phyloP scores from a whole-genome alignment of 2,113 vertebrate genomes.

The Epinephelus cyanopodus region DNA sequence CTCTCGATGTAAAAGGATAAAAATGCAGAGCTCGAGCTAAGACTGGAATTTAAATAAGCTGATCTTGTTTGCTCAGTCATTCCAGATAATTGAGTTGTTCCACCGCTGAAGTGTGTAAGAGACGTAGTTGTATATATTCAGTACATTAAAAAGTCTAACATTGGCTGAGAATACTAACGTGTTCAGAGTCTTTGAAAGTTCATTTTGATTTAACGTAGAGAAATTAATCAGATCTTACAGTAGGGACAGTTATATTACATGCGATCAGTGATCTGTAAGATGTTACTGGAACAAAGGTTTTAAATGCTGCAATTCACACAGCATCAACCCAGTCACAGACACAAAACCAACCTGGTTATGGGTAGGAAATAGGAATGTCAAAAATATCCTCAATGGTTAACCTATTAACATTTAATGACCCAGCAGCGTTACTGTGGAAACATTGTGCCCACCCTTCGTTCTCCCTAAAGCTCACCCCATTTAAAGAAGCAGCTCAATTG shows the following conservation, averaged over 20 bases:
- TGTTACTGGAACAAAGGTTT: too few relatives aligned
- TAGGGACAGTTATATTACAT: not conserved
- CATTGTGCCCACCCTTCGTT: too few relatives aligned
- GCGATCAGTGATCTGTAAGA: not conserved
- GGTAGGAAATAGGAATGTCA: too few relatives aligned
- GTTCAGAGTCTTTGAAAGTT: not conserved
- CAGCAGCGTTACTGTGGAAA: too few relatives aligned
- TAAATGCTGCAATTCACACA: too few relatives aligned
- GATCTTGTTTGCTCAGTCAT: conserved; percentile 29
- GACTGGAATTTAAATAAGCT: conserved; percentile 33
- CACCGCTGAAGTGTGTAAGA: not conserved
- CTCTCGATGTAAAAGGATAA: not conserved
- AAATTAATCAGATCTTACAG: not conserved
- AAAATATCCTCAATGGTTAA: too few relatives aligned
- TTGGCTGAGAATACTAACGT: not conserved
- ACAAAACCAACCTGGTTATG: too few relatives aligned
- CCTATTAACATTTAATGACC: too few relatives aligned
- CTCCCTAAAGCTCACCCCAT: too few relatives aligned
- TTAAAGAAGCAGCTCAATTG: too few relatives aligned
- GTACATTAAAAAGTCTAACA: not conserved
- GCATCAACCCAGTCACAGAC: too few relatives aligned
- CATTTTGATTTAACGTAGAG: too few relatives aligned
- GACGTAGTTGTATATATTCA: not conserved
- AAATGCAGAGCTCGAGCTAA: not conserved
- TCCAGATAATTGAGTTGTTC: conserved; percentile 42